Base-by-base conservation (phyloP, 2,888 invertebrate genomes). In the Metacarcinus magister region DNA sequence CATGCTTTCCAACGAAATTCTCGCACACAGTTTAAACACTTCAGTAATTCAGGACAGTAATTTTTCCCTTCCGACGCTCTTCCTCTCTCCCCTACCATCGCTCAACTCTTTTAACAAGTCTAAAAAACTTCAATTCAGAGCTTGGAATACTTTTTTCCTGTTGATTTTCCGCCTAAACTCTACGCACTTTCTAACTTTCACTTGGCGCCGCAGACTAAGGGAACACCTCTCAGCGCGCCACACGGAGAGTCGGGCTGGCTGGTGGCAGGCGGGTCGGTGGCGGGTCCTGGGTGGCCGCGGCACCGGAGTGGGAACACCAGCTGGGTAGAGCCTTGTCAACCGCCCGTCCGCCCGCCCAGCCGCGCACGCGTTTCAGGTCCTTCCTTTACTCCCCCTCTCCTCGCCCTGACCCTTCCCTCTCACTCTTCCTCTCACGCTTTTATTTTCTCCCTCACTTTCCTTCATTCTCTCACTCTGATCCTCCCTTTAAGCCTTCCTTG, bases 101-200 rank as follows among this genome's bases (percentile, higher is more conserved):
- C 82, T 82, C 82, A 82, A 82, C 82, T 82, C 32, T 82, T 67
- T 67, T n/a, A 67, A 67, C 67, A 67, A 67, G 67, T 67, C 67
- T 67, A n/a, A 67, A 67, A 67, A 19, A 67, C 67, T 23, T 67
- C 67, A 67, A 19, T 67, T 82, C 82, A 28, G 32, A 82, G 19
- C 82, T 82, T 32, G 0, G 67, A 1, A 19, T 4, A 82, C 82
- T 82, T 82, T 82, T 32, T 82, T 32, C 82, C 32, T 32, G 67
- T 67, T 23, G 16, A 5, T 23, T 67, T n/a, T 67, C 67, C 19
- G 4, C 67, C 67, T 7, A 82, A 82, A 82, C 82, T 82, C 82
- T 19, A 19, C 67, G n/a, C 67, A 67, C 67, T 82, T 32, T 23
- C 28, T 4, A 32, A 82, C 82, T 67, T 67, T 5, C 82, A 82